These are phyloP conservation scores for Polydrusus tereticollis DNA, from an alignment of 2,888 invertebrate genomes.

Conservation along the genomic window DNA sequence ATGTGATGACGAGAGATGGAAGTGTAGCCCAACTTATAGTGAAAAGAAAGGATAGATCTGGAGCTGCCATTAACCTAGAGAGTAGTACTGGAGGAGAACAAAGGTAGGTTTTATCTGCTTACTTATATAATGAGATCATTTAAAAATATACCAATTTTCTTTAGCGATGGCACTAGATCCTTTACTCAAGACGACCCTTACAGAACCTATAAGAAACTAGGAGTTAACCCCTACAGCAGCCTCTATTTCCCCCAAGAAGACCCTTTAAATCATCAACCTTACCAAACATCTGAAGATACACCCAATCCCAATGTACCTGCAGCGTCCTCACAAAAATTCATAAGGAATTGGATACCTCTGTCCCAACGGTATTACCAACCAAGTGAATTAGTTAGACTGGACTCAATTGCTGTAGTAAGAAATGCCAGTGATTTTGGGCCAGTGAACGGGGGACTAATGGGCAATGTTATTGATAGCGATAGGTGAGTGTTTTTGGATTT, in stretches of 20 bases:
- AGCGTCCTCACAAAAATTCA: constrained; percentile 51
- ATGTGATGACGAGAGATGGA: constrained; percentile 82
- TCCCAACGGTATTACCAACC: constrained; percentile 62
- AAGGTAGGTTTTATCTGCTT: constrained; percentile 18
- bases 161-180: neutral
- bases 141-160: neutral
- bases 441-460: constrained; percentile 52
- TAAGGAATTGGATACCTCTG: constrained; percentile 66
- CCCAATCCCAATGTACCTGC: neutral
- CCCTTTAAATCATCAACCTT: constrained; percentile 38
- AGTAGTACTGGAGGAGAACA: neutral
- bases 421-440: constrained; percentile 58
- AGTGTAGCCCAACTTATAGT: constrained; percentile 83
- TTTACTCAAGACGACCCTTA: constrained; percentile 8
- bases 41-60: constrained; percentile 72
- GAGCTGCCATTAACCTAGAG: neutral
- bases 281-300: neutral
- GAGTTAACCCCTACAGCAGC: constrained; percentile 29
- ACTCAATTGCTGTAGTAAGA: constrained; percentile 60
- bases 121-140: neutral
- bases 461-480: constrained; percentile 62
- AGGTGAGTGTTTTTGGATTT: constrained; percentile 55
- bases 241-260: constrained; percentile 32
- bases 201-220: constrained; percentile 25
- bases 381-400: constrained; percentile 58